Evolutionary conservation across 2,888 invertebrate genomes (phyloP), one percentile per base, ranked within the genome.

Genomic region (Archaeoteleia sp.): DNA sequence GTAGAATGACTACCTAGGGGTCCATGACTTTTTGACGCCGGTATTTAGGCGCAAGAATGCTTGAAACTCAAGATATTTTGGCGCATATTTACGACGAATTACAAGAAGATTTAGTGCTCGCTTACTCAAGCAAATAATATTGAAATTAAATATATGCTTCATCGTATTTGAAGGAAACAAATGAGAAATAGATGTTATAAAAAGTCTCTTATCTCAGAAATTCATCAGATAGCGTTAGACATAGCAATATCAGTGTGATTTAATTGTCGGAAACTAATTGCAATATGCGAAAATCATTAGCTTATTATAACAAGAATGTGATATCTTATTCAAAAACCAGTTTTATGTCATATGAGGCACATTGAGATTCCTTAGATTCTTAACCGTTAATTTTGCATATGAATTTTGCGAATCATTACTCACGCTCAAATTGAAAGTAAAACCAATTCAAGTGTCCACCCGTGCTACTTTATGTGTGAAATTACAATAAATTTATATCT

Each of bases 1-100:
- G 39, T 46, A 46, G 14, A 43, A 43, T 10, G 37, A 17, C 42
- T 35, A 39, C 17, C 27, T 29, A 15, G 51, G 12, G 61, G 61
- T 61, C 46, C 54, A 46, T 62, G 62, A 62, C 62, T 54, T 46
- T 54, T 62, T 46, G 62, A 42, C 54, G 48, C 51, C 61, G 7
- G 27, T 54, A 12, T 34, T 60, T 60, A 29, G 40, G 10, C 13
- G 3, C 7, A 29, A 15, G 29, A 62, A 53, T 62, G 61, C 32
- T 10, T 15, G 25, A 45, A 51, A 53, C 37, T 10, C 20, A 35
- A 25, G 14, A 37, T 34, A 30, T 45, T 55, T 35, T 25, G 37
- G 25, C 20, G 13, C 15, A 13, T 9, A 12, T 30, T 40, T 32
- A 13, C 30, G 9, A 29, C 29, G 27, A 45, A 43, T 55, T 34